phyloP scores from a whole-genome alignment of 2,113 vertebrate genomes.

The Chlamydotis undulata region DNA sequence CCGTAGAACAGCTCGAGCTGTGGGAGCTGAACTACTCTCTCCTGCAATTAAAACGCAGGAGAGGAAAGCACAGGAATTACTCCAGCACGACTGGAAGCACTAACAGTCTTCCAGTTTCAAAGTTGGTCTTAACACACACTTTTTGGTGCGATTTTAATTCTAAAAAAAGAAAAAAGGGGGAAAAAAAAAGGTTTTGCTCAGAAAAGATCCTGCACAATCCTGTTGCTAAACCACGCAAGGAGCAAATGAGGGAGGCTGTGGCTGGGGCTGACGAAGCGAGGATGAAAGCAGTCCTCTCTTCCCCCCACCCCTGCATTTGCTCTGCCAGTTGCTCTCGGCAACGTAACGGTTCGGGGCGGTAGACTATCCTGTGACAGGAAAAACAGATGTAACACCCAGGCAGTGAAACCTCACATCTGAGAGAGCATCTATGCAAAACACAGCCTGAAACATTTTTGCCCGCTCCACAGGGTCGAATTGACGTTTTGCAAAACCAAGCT shows the following conservation, averaged over 20 bases:
- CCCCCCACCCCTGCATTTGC: neutral
- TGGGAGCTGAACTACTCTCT: neutral
- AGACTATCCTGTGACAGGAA: constrained; percentile 28
- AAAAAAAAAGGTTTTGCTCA: neutral
- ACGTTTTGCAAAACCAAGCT: neutral
- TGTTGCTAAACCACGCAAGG: neutral
- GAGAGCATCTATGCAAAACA: neutral
- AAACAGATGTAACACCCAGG: neutral
- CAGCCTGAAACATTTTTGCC: neutral
- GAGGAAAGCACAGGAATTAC: neutral
- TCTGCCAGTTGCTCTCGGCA: neutral
- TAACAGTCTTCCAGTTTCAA: neutral
- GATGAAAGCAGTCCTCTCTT: neutral
- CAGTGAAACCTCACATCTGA: neutral
- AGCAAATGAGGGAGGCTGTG: neutral
- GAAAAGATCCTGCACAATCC: neutral
- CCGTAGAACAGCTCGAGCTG: neutral
- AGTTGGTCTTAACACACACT: neutral
- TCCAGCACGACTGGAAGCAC: neutral
- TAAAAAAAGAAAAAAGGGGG: neutral
- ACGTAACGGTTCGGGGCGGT: neutral
- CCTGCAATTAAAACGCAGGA: neutral
- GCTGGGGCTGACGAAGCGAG: neutral
- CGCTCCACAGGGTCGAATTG: neutral
- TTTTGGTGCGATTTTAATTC: fast-evolving